Evolutionary conservation across 2,888 invertebrate species (phyloP).

Genomic region (Bugulina stolonifera): DNA sequence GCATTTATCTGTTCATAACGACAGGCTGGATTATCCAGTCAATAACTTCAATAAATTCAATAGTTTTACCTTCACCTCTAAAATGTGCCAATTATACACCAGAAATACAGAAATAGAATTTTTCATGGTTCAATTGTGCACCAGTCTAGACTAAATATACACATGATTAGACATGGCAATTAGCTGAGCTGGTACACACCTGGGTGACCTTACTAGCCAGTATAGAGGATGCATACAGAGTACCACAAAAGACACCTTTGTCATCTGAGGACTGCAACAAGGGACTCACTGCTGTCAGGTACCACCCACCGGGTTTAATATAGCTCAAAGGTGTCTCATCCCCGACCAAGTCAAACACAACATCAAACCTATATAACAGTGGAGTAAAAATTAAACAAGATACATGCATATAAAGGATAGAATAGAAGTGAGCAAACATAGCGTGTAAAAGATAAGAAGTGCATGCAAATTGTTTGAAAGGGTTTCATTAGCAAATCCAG

Average conservation of each 20-base stretch:
- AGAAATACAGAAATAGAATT: too few species aligned
- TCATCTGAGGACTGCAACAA: slow-evolving; percentile 72
- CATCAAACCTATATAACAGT: slow-evolving; percentile 62
- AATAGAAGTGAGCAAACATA: background rate
- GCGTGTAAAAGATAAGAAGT: too few species aligned
- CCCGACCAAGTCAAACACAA: slow-evolving; percentile 73
- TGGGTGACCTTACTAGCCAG: slow-evolving; percentile 35
- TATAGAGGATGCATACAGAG: slow-evolving; percentile 60
- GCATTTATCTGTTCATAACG: too few species aligned
- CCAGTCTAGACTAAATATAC: background rate
- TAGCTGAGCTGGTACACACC: too few species aligned
- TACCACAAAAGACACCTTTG: slow-evolving; percentile 65
- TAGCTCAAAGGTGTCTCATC: slow-evolving; percentile 58
- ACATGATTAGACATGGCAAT: too few species aligned
- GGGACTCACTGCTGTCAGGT: slow-evolving; percentile 76
- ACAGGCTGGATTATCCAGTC: too few species aligned
- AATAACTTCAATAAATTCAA: too few species aligned
- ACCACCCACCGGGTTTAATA: slow-evolving; percentile 44
- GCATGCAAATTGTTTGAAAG: too few species aligned
- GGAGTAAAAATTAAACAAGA: background rate
- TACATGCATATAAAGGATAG: slow-evolving; percentile 16
- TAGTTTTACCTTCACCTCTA: too few species aligned
- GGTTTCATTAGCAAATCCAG: too few species aligned
- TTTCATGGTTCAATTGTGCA: background rate
- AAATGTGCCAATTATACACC: too few species aligned